A percentile compares a stretch with the other conserved stretches of the same genome.
Evolutionary conservation across 2,797 vertebrate genomes (phyloP).

Genomic region (Ctenopoma kingsleyae): DNA sequence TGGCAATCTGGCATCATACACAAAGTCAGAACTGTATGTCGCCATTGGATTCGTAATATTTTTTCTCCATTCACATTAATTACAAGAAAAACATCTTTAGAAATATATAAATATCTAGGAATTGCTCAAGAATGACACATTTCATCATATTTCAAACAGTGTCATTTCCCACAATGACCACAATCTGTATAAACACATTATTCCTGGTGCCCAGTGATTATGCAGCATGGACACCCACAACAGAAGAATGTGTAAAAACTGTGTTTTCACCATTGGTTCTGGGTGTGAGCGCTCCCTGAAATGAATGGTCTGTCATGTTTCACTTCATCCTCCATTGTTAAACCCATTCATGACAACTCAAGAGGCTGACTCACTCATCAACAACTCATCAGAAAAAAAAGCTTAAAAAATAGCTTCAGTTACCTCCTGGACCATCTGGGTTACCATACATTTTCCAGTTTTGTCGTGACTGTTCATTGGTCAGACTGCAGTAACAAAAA

Average conservation of each 20-base stretch:
- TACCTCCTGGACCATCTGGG: conserved; percentile 97
- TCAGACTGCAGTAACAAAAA: conserved; percentile 85
- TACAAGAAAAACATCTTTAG: background rate
- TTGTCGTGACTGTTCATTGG: conserved; percentile 93
- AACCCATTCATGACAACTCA: background rate
- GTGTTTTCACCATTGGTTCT: background rate
- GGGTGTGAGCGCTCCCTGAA: background rate
- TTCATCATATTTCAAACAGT: background rate
- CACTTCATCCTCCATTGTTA: conserved; percentile 8
- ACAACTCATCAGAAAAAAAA: background rate
- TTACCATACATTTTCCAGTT: conserved; percentile 96
- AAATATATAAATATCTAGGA: background rate
- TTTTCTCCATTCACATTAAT: background rate
- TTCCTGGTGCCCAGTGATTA: conserved; percentile 3
- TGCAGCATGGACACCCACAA: background rate
- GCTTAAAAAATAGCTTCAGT: conserved; percentile 5
- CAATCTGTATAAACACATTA: background rate
- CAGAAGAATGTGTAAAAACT: background rate
- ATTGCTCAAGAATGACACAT: background rate
- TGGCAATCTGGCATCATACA: background rate
- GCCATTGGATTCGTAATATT: too few species aligned
- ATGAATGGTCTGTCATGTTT: conserved; percentile 12
- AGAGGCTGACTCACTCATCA: conserved; percentile 21
- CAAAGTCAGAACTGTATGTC: background rate
- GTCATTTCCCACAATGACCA: background rate